Evolutionary conservation across 2,888 invertebrate species (phyloP).

Genomic region (Ametastegia equiseti): DNA sequence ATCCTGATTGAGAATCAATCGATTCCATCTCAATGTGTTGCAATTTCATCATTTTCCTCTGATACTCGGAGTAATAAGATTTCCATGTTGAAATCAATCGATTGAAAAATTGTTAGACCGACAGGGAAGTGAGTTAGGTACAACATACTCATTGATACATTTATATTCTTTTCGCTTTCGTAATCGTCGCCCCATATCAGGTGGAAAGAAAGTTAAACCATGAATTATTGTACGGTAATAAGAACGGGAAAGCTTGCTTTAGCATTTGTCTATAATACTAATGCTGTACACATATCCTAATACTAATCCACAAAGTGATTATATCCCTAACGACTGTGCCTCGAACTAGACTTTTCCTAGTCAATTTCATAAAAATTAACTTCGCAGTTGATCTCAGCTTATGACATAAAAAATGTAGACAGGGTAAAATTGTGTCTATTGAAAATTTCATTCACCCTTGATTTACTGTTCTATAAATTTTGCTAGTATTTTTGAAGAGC

Average conservation of each 20-base stretch:
- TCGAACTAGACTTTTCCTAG: neutral
- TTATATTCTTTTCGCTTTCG: conserved; percentile 32
- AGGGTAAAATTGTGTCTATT: no score
- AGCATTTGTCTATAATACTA: neutral
- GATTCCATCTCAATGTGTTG: no score
- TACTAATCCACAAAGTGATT: neutral
- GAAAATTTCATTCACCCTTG: no score
- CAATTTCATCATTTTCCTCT: neutral
- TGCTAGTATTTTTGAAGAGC: neutral
- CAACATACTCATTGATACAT: conserved; percentile 32
- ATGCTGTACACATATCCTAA: neutral
- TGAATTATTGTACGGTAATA: conserved; percentile 36
- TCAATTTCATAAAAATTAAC: neutral
- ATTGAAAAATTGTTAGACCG: neutral
- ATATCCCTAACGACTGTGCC: neutral
- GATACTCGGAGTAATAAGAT: neutral
- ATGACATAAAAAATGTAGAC: neutral
- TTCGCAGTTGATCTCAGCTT: neutral
- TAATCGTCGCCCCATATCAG: conserved; percentile 7
- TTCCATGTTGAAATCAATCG: neutral
- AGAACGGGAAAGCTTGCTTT: neutral
- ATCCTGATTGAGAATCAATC: no score
- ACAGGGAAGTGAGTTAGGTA: neutral
- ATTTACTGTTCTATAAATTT: no score
- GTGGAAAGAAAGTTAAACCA: conserved; percentile 44